These are phyloP conservation scores for Eupsittula cactorum DNA, from an alignment of 2,113 vertebrate genomes.

Conservation along the genomic window DNA sequence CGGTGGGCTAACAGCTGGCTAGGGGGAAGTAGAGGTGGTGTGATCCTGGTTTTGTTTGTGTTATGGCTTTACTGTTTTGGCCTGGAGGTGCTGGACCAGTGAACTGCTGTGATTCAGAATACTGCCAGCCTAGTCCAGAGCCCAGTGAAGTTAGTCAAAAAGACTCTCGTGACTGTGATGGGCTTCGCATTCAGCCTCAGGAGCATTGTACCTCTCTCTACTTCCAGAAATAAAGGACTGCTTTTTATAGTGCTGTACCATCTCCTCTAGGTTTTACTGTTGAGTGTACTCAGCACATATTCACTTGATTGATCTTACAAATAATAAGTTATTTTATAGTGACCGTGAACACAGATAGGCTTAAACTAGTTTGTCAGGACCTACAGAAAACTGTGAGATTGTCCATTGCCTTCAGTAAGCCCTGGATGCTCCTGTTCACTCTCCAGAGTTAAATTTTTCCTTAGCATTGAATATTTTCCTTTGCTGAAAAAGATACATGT, in stretches of 20 bases:
- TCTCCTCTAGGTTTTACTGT: neutral
- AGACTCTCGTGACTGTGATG: neutral
- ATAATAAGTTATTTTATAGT: neutral
- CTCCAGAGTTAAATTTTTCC: neutral
- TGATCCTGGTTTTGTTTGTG: neutral
- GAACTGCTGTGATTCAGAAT: neutral
- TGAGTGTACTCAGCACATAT: neutral
- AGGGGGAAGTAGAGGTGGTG: neutral
- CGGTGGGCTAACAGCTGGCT: neutral
- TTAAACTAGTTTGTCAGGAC: neutral
- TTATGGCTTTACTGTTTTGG: neutral
- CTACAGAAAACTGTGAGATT: neutral
- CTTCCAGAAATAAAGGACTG: neutral
- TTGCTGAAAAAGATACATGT: neutral
- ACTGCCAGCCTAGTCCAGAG: neutral
- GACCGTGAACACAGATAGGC: neutral
- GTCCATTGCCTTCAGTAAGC: neutral
- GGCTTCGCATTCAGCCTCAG: neutral
- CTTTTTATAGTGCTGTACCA: neutral
- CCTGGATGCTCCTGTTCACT: neutral
- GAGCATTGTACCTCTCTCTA: neutral
- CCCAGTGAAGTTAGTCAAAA: neutral
- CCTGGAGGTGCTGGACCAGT: neutral
- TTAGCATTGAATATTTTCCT: neutral
- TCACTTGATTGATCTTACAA: neutral